Evolutionary conservation across 2,888 invertebrate genomes (phyloP).

Genomic region (Platycnemis pennipes): DNA sequence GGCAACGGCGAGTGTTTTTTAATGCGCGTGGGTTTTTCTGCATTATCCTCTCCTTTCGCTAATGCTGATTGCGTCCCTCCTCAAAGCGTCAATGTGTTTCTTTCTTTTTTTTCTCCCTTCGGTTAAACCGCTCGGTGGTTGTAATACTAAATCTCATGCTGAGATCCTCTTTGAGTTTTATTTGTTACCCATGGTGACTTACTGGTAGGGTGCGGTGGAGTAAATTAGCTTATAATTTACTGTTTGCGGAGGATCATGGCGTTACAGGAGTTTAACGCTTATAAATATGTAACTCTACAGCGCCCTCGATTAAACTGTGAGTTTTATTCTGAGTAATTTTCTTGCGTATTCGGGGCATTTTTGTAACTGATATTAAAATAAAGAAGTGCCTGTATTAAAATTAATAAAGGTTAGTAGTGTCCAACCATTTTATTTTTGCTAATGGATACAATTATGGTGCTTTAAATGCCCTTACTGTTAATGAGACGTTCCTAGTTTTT

Average conservation of each 20-base stretch:
- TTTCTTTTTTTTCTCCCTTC: background rate
- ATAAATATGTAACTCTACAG: too few relatives aligned
- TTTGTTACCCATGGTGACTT: background rate
- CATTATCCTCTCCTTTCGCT: background rate
- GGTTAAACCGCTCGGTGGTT: background rate
- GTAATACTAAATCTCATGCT: background rate
- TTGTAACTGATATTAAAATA: too few relatives aligned
- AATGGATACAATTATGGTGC: too few relatives aligned
- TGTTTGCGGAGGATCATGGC: background rate
- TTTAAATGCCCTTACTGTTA: too few relatives aligned
- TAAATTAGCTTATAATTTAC: background rate
- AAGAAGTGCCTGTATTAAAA: too few relatives aligned
- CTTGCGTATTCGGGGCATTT: too few relatives aligned
- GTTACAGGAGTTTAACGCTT: background rate
- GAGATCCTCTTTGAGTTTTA: background rate
- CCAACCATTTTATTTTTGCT: too few relatives aligned
- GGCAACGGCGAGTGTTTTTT: constrained; percentile 28
- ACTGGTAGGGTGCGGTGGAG: background rate
- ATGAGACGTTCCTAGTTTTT: too few relatives aligned
- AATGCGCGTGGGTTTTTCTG: constrained; percentile 32
- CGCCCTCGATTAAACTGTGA: too few relatives aligned
- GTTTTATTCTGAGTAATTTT: too few relatives aligned
- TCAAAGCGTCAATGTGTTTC: background rate
- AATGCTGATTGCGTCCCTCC: constrained; percentile 41
- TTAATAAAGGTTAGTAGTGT: too few relatives aligned